Percentiles rank a stretch among this genome's conserved stretches.
Conservation (phyloP, 2,113 vertebrate genomes). For the Mesocricetus auratus region DNA sequence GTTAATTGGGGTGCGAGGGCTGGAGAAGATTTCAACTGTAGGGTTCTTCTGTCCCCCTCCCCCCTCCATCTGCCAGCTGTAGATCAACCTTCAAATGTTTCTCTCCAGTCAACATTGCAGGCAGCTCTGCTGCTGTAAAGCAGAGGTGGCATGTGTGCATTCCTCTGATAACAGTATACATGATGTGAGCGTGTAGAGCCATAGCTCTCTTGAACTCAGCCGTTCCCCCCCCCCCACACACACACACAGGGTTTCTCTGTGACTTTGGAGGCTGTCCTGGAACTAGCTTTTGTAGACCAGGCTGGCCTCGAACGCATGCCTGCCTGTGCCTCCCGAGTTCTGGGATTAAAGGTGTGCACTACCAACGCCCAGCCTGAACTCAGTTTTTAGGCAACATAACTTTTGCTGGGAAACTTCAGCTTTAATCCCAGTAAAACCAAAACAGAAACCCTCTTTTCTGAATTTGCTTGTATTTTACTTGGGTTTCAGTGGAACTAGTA, state of each 20-base stretch:
- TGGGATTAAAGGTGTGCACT: too few species aligned
- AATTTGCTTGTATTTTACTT: neutral
- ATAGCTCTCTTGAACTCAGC: neutral
- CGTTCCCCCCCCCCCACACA: too few species aligned
- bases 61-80: neutral
- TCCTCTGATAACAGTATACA: fast-evolving
- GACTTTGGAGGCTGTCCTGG: too few species aligned
- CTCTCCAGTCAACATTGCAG: neutral
- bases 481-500: neutral
- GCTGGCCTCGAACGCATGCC: too few species aligned
- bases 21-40: too few species aligned
- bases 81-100: neutral
- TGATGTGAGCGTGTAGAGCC: neutral
- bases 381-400: neutral
- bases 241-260: too few species aligned
- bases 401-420: neutral
- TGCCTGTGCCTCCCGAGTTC: too few species aligned
- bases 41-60: too few species aligned
- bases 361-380: too few species aligned
- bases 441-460: neutral
- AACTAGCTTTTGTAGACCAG: too few species aligned
- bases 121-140: neutral
- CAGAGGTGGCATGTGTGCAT: neutral
- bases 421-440: neutral
- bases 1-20: neutral